Conservation (phyloP, 2,888 invertebrate genomes). For the Cheilosia soror region DNA sequence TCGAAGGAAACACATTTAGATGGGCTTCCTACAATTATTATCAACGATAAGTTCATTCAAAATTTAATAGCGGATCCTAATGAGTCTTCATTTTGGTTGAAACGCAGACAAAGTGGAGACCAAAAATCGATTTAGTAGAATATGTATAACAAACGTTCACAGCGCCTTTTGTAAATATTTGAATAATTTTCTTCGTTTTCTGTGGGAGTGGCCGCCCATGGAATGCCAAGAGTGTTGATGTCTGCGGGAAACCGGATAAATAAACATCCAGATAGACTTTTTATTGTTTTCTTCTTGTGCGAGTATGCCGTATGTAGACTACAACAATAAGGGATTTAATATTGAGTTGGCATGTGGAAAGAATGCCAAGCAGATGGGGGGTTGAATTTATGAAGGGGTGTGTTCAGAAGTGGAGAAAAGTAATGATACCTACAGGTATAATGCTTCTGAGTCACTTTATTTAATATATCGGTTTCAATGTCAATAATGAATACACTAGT, state of each 20-base stretch:
- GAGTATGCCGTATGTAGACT: background rate
- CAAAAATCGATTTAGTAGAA: slow-evolving; percentile 11
- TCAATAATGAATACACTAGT: background rate
- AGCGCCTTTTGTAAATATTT: slow-evolving; percentile 33
- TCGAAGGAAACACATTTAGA: background rate
- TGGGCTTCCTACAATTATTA: background rate
- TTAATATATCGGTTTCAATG: background rate
- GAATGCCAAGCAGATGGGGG: background rate
- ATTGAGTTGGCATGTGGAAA: slow-evolving; percentile 21
- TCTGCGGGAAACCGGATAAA: slow-evolving; percentile 30
- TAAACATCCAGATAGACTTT: slow-evolving; percentile 14
- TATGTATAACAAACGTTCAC: slow-evolving; percentile 10
- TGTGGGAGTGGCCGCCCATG: background rate
- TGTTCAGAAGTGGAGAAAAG: background rate
- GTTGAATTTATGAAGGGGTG: background rate
- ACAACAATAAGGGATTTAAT: slow-evolving; percentile 14
- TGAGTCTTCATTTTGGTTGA: background rate
- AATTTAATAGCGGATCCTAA: background rate
- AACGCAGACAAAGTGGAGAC: slow-evolving; percentile 1
- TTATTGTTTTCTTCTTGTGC: background rate
- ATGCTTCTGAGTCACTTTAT: background rate
- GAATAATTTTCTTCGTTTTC: slow-evolving; percentile 21
- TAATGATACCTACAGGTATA: background rate
- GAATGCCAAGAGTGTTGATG: slow-evolving; percentile 20
- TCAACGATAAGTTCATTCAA: background rate